Evolutionary conservation across 2,888 invertebrate genomes (phyloP).

Genomic region (Pseudanteris insignis): DNA sequence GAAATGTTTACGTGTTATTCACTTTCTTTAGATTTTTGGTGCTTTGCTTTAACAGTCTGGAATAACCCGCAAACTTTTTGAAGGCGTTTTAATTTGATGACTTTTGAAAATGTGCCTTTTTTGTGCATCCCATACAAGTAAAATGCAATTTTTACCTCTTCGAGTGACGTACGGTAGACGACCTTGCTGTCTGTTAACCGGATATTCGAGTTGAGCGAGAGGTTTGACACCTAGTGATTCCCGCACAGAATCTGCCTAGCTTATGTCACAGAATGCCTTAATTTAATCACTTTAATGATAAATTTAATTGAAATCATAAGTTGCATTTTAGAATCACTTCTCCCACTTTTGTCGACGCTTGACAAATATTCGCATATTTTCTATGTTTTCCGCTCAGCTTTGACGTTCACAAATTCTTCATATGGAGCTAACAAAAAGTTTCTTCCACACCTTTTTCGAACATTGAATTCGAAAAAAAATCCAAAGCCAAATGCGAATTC

Average conservation of each 20-base stretch:
- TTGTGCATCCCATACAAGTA: slow-evolving; percentile 20
- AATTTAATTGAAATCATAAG: slow-evolving; percentile 10
- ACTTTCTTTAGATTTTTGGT: too few relatives aligned
- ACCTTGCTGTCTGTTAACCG: slow-evolving; percentile 46
- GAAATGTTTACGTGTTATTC: too few relatives aligned
- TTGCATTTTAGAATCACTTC: too few relatives aligned
- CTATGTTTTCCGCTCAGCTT: slow-evolving; percentile 8
- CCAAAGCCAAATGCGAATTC: slow-evolving; percentile 31
- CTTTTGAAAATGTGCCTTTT: slow-evolving; percentile 35
- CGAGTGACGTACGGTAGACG: slow-evolving; percentile 45
- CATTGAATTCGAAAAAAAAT: slow-evolving; percentile 44
- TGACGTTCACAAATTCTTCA: slow-evolving; percentile 27
- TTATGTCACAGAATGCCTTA: slow-evolving; percentile 45
- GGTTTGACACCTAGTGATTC: slow-evolving; percentile 42
- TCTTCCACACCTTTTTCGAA: slow-evolving; percentile 27
- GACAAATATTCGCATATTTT: slow-evolving; percentile 11
- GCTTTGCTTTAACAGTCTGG: too few relatives aligned
- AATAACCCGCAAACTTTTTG: too few relatives aligned
- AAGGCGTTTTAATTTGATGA: slow-evolving; percentile 39
- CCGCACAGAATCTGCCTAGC: slow-evolving; percentile 24
- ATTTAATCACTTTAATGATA: slow-evolving; percentile 31
- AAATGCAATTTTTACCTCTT: slow-evolving; percentile 41
- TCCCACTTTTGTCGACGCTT: slow-evolving; percentile 1
- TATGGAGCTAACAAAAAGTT: slow-evolving; percentile 37
- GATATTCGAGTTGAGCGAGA: slow-evolving; percentile 46